Evolutionary conservation across 1,140 invertebrate species (phyloP).

Genomic region (Caenorhabditis remanei): DNA sequence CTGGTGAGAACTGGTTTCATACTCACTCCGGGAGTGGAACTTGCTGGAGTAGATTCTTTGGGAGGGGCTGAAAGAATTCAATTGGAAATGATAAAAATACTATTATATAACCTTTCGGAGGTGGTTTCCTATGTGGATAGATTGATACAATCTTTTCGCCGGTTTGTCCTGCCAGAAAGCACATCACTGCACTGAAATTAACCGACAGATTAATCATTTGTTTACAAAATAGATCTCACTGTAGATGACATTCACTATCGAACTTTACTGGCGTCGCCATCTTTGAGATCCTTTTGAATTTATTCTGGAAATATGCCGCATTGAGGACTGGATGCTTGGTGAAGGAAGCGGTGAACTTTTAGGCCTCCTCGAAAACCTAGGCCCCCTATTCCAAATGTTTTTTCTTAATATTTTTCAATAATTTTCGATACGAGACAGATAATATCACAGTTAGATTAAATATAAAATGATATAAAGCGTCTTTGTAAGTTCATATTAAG

Average conservation of each 20-base stretch:
- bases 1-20: background rate
- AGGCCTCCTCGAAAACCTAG: too few species aligned
- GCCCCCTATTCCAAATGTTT: too few species aligned
- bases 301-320: too few species aligned
- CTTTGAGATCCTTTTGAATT: too few species aligned
- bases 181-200: constrained; percentile 15
- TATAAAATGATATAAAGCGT: too few species aligned
- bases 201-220: background rate
- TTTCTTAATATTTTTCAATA: too few species aligned
- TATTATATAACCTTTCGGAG: background rate
- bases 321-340: too few species aligned
- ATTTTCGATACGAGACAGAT: background rate
- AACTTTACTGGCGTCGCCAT: background rate
- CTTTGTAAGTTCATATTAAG: background rate
- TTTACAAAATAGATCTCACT: background rate
- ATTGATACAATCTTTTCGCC: constrained; percentile 25
- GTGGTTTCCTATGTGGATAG: constrained; percentile 42
- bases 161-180: constrained; percentile 12
- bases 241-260: constrained; percentile 5
- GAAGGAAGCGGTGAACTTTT: too few species aligned
- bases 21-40: background rate
- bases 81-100: background rate
- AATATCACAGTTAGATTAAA: background rate
- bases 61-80: background rate
- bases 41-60: background rate